Conservation (phyloP, 2,888 invertebrate species). For the Athripsodes cinereus region DNA sequence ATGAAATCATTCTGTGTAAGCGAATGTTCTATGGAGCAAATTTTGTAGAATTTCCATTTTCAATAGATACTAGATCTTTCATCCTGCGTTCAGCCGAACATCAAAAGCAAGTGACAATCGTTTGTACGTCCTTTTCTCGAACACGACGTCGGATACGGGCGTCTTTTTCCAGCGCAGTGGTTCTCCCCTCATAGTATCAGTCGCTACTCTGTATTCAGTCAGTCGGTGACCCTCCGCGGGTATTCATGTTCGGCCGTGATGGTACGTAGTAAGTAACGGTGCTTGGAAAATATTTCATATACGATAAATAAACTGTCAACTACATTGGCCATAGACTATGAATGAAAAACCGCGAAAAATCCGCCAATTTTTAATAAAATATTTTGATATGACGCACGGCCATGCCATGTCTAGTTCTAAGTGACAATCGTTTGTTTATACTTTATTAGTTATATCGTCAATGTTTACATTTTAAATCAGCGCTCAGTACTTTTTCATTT, state of each 20-base stretch:
- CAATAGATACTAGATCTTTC: neutral
- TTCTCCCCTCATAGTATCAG: neutral
- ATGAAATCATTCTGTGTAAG: too few relatives aligned
- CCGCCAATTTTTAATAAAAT: too few relatives aligned
- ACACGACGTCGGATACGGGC: conserved; percentile 2
- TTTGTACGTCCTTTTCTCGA: conserved; percentile 8
- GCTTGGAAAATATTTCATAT: neutral
- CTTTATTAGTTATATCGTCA: too few relatives aligned
- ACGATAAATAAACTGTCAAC: conserved; percentile 5
- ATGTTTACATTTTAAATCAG: too few relatives aligned
- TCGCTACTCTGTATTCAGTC: conserved; percentile 15
- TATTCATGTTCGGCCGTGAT: conserved; percentile 30
- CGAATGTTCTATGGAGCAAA: too few relatives aligned
- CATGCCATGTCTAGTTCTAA: too few relatives aligned
- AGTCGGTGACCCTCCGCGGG: conserved; percentile 27
- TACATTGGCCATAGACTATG: neutral
- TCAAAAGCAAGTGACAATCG: neutral
- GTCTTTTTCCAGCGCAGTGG: neutral
- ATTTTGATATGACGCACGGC: too few relatives aligned
- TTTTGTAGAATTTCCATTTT: neutral
- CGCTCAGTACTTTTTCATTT: too few relatives aligned
- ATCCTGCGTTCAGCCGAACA: neutral
- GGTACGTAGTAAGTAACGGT: too few relatives aligned
- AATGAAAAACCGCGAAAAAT: too few relatives aligned
- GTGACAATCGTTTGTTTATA: too few relatives aligned